A percentile compares a stretch with the other conserved stretches of the same genome.
Conservation (phyloP, 2,888 invertebrate genomes). For the Pelosia muscerda region DNA sequence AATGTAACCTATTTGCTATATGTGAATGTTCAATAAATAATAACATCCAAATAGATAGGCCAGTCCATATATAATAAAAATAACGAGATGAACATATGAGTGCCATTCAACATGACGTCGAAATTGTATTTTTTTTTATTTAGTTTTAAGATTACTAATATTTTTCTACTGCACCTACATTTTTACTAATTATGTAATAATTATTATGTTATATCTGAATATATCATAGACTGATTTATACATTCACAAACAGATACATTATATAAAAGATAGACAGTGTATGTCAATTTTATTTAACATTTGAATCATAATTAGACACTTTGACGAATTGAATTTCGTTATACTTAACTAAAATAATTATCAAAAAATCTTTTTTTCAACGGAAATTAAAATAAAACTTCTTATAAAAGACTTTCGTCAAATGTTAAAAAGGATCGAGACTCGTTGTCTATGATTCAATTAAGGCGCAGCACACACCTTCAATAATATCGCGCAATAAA, state of each 20-base stretch:
- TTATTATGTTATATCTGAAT: not conserved
- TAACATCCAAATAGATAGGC: no score
- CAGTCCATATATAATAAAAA: not conserved
- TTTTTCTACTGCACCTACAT: not conserved
- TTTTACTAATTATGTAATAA: not conserved
- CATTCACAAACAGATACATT: not conserved
- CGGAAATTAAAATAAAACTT: no score
- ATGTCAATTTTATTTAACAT: not conserved
- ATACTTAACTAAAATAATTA: not conserved
- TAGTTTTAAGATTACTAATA: not conserved
- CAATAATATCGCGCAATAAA: no score
- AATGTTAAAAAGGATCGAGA: no score
- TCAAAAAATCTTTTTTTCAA: no score
- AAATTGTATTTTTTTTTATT: not conserved
- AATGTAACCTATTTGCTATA: no score
- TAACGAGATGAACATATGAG: not conserved
- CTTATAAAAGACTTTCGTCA: no score
- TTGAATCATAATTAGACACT: not conserved
- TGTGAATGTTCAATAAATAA: no score
- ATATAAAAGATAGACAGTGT: not conserved
- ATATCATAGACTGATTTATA: not conserved
- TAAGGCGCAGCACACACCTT: no score
- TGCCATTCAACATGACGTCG: constrained; percentile 3
- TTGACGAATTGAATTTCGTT: not conserved
- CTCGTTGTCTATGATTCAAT: no score